Conservation (phyloP, 2,797 vertebrate genomes). For the Menidia menidia region DNA sequence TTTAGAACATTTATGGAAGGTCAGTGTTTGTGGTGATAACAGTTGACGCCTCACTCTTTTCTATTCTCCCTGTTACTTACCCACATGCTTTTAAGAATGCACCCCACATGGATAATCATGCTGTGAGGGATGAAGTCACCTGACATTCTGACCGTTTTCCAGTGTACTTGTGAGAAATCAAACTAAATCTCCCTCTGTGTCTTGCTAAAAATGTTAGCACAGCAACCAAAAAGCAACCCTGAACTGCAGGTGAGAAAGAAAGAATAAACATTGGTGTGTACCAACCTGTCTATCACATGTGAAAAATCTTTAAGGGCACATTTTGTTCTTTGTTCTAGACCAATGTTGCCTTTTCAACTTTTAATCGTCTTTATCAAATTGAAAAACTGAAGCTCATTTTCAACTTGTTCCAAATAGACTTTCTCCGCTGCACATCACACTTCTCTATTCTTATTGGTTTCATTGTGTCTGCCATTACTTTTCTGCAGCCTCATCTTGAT, state of each 20-base stretch:
- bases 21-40: neutral
- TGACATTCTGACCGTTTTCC: neutral
- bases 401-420: constrained; percentile 50
- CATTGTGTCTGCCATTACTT: constrained; percentile 62
- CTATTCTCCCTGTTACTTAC: neutral
- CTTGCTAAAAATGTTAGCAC: neutral
- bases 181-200: neutral
- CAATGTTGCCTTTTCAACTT: constrained; percentile 7
- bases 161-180: neutral
- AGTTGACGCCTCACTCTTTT: neutral
- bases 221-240: neutral
- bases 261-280: neutral
- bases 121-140: neutral
- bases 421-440: constrained; percentile 47
- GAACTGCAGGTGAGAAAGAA: neutral
- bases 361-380: constrained; percentile 50
- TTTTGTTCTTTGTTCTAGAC: constrained; percentile 10
- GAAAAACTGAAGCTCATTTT: constrained; percentile 46
- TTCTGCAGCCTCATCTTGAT: constrained; percentile 69
- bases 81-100: neutral
- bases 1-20: neutral
- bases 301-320: constrained; percentile 17
- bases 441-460: constrained; percentile 52
- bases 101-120: neutral
- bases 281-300: constrained; percentile 7